Percentiles rank a stretch among this genome's conserved stretches.
phyloP scores from a whole-genome alignment of 2,888 invertebrate genomes.

The Rhaphigaster nebulosa region DNA sequence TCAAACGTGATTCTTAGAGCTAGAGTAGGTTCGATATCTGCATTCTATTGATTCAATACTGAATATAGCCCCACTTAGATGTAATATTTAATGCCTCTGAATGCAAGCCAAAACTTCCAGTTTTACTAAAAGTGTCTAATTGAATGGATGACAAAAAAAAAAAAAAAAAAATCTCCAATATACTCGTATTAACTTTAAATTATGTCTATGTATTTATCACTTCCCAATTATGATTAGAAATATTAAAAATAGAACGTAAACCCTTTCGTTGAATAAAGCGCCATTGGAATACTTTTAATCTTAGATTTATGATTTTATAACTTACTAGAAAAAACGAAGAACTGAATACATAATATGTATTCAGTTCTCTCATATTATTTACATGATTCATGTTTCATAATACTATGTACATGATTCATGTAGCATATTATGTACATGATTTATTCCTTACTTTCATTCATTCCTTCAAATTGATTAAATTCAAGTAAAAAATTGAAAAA shows the following conservation, averaged over 20 bases:
- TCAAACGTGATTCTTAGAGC: not conserved
- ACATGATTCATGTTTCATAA: no score
- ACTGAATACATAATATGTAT: no score
- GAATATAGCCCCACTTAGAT: not conserved
- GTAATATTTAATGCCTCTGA: not conserved
- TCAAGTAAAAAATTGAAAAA: no score
- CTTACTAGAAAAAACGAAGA: not conserved
- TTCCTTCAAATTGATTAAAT: no score
- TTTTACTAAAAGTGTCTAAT: not conserved
- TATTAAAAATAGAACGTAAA: not conserved
- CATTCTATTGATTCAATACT: conserved; percentile 17
- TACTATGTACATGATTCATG: no score
- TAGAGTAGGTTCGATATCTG: not conserved
- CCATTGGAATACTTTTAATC: not conserved
- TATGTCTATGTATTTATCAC: not conserved
- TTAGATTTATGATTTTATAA: not conserved
- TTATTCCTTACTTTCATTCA: no score
- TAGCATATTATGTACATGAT: no score
- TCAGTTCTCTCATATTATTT: no score
- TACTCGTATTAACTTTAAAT: no score
- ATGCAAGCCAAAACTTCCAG: not conserved
- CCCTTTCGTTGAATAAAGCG: not conserved
- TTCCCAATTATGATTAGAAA: not conserved
- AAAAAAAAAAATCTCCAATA: not conserved
- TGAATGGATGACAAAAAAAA: not conserved